Evolutionary conservation across 2,113 vertebrate species (phyloP), one percentile per base, ranked within the genome.

Genomic region (Epinephelus cyanopodus): DNA sequence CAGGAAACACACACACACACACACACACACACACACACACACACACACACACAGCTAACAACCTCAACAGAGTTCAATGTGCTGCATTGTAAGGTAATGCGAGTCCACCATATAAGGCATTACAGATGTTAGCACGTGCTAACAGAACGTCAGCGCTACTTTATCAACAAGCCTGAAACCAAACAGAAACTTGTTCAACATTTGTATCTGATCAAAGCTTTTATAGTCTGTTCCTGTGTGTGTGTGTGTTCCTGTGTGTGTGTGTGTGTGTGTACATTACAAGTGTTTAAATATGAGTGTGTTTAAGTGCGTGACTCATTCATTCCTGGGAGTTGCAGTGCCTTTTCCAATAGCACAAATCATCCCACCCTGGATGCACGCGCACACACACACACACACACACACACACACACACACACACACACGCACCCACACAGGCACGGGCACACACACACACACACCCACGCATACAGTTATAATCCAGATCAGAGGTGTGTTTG

Each of bases 271-370:
- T 80, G 64, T 62, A 53, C 21, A 60, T 74, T 50, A 64, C 57
- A 56, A 33, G 57, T 81, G 52, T 50, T 72, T 79, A 57, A 57
- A 54, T 80, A 8, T 81, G 71, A 66, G 67, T 54, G 62, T 81
- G 69, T 86, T 58, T 50, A 39, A 72, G 65, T 74, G 75, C 60
- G 65, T 92, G 90, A 90, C 77, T 92, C 87, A 92, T 84, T 82
- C 63, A 52, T 92, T 92, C 88, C 88, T 79, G 54, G 75, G 82
- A 89, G 84, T 81, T 85, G 78, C 68, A 18, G 54, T 29, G 6
- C 53, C 72, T 78, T 87, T 87, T 86, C 85, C 85, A 87, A 68
- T 42, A 58, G 77, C 27, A 68, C 50, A 84, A 83, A 72, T 75
- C 58, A 79, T 80, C 81, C 78, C 87, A 64, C 87, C 81, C 89